Evolutionary conservation across 2,113 vertebrate genomes (phyloP).

Genomic region (Seriola quinqueradiata): DNA sequence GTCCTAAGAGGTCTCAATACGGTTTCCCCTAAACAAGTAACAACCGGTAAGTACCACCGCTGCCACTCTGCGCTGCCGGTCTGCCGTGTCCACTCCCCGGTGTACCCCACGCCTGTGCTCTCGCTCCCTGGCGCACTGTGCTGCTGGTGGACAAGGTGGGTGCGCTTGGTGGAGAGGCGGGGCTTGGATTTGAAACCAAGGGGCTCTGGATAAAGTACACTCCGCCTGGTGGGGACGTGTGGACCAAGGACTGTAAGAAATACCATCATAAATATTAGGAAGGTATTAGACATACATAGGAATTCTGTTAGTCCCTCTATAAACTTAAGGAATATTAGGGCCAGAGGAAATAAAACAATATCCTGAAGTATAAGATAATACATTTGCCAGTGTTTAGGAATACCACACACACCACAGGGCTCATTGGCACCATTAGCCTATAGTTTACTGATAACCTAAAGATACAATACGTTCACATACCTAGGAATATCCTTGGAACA

Average conservation of each 20-base stretch:
- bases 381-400: not conserved
- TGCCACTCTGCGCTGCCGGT: not conserved
- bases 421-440: not conserved
- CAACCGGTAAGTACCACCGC: not conserved
- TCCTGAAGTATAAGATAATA: not conserved
- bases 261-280: constrained; percentile 29
- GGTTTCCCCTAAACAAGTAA: not conserved
- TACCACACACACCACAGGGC: no score
- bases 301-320: not conserved
- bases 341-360: not conserved
- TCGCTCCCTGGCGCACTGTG: constrained; percentile 67
- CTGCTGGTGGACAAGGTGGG: constrained; percentile 71
- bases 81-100: constrained; percentile 30
- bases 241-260: constrained; percentile 12
- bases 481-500: not conserved
- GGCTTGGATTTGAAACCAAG: constrained; percentile 72
- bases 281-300: not conserved
- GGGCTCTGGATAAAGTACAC: constrained; percentile 77
- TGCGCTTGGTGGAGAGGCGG: constrained; percentile 80
- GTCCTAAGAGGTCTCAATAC: not conserved
- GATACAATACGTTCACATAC: not conserved
- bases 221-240: constrained; percentile 44
- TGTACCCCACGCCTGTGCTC: constrained; percentile 40
- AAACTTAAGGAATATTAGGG: not conserved
- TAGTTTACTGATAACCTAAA: not conserved